Base-by-base conservation (phyloP, 1,140 invertebrate species). In the Drosophila auraria region DNA sequence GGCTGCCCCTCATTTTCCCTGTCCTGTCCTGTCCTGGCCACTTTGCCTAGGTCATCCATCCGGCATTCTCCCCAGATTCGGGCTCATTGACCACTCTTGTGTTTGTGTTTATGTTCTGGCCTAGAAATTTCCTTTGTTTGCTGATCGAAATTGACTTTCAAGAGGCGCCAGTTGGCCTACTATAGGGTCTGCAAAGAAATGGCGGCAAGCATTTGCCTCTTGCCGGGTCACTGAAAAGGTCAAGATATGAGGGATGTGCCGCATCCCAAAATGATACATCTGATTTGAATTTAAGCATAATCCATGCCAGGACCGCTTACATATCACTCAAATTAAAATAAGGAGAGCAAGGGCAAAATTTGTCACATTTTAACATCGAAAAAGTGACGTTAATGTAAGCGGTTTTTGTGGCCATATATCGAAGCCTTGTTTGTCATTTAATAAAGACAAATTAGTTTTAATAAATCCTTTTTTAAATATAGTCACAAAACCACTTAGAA, bases 61-160 rank as follows among this genome's bases (percentile, higher is more conserved):
- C 71, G 71, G n/a, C n/a, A 14, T 66, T 38, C 45, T 49, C 20
- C 30, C 66, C 42, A 27, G 14, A 40, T 49, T 57, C 50, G 69
- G 71, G 68, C 68, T 74, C 71, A 74, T 61, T 73, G 71, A 74
- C 71, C 71, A 74, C 56, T 74, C 36, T 74, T 44, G 47, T 74
- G 71, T 74, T 74, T 74, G 71, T 74, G 71, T 73, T 73, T 74
- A 53, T 73, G 71, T 61, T 74, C 56, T 61, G 68, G 68, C 71
- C 71, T 60, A 74, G 71, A 73, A 74, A 74, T 44, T 73, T 74
- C 56, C 71, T 44, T 74, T 74, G 71, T 74, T 74, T 73, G 70
- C 70, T 73, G 70, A 73, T 73, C 44, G 71, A 74, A 74, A 74
- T 74, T 74, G 71, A 73, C 71, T 74, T 74, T 74, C 71, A 45